Evolutionary conservation across 1,140 invertebrate genomes (phyloP), one percentile per base, ranked within the genome.

Genomic region (Gonioctena quinquepunctata): DNA sequence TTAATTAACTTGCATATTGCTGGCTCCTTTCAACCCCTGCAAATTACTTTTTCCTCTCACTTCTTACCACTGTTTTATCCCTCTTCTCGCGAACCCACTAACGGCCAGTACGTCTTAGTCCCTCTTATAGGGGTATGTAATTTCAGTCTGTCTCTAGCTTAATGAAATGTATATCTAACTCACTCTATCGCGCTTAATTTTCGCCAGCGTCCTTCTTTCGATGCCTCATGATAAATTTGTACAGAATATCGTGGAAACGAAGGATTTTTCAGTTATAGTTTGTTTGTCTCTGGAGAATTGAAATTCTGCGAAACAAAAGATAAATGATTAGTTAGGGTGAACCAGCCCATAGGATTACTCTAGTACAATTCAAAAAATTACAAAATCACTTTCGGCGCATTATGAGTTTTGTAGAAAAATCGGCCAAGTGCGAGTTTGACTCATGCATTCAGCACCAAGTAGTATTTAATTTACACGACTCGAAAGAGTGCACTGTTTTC

Each of bases 1-100:
- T 83, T 83, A 83, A 83, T 83, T 83, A 83, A 82, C 80, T 83
- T 83, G 81, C 81, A 82, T 83, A 82, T 81, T 76, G 79, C 81
- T 74, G 65, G 78, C 81, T 81, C 81, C 74, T 74, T 83, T 79
- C 79, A 78, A 69, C 80, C 75, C 73, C 73, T 66, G 78, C 76
- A 81, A 81, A 81, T 80, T 80, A 80, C 76, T 68, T 71, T 63
- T 60, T 67, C 70, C 50, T 78, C 77, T 76, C 66, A 61, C 73
- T 76, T 73, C 70, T 68, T 69, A 70, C 72, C 67, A 61, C 72
- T 49, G 67, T 26, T 67, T 57, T 70, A 11, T 66, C 66, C 62
- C 73, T 73, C 63, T 60, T 57, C 66, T 65, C 28, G 64, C 63
- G 48, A 54, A 54, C 49, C 16, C 49, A 63, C 63, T 66, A 66